Evolutionary conservation across 2,888 invertebrate species (phyloP), one percentile per base, ranked within the genome.

Genomic region (Galerucella pusilla): DNA sequence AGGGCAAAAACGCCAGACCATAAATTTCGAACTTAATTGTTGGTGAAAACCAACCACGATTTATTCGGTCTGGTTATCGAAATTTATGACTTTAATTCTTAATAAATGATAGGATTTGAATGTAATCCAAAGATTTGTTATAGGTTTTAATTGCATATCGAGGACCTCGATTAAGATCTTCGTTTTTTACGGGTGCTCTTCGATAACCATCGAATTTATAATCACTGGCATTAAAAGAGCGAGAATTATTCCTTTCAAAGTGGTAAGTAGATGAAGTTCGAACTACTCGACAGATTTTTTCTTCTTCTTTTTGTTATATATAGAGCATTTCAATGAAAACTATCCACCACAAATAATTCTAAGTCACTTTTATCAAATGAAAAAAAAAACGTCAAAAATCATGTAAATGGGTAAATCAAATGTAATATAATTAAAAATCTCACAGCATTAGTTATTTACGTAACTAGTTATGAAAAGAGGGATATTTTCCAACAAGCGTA

Each of bases 21-120:
- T 87, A 87, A 87, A 87, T 87, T 42, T 84, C 80, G 77, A 78
- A 81, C 82, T 85, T 87, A 87, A 87, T 87, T 87, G 85, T 86
- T 86, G 86, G 84, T 86, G 86, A 87, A 86, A 87, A 85, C 84
- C 83, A 76, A n/a, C n/a, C 80, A 83, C 81, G 80, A 86, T 86
- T 86, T 85, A 86, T 85, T 81, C 78, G 80, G 81, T 78, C 84
- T 81, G 81, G 82, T 82, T 83, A 81, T 57, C 9, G 81, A 84
- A 83, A 86, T 86, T 85, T 86, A 86, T 84, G 82, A 80, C 80
- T 81, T 82, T 85, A 85, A 86, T 84, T 85, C 85, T 85, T 85
- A 82, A 85, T 86, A 85, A 85, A 86, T 85, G 85, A 85, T 85
- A 84, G 85, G 83, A 84, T 83, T 85, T 84, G 81, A 80, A 83